phyloP scores from a whole-genome alignment of 2,113 vertebrate genomes.

The Excalfactoria chinensis region DNA sequence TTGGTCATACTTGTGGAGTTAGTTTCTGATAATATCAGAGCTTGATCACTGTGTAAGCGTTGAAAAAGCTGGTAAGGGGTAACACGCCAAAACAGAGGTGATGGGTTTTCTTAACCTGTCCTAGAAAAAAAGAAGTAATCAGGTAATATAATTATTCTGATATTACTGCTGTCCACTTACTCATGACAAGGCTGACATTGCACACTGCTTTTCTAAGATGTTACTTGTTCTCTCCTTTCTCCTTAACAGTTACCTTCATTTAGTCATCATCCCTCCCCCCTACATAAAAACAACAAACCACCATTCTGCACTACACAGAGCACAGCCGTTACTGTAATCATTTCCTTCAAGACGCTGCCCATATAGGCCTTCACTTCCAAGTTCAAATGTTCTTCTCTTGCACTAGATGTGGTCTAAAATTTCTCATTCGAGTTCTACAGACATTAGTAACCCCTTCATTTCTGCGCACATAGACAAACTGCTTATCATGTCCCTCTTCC shows the following conservation, averaged over 20 bases:
- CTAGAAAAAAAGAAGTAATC: not conserved
- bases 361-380: not conserved
- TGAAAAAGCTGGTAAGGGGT: not conserved
- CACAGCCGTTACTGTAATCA: not conserved
- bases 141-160: not conserved
- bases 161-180: not conserved
- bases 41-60: not conserved
- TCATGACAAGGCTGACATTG: not conserved
- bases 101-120: not conserved
- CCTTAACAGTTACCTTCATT: not conserved
- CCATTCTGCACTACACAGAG: not conserved
- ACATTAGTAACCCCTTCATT: not conserved
- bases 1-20: not conserved
- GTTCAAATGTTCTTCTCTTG: not conserved
- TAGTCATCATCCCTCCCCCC: not conserved
- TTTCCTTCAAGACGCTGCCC: not conserved
- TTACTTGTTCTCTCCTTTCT: not conserved
- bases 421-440: not conserved
- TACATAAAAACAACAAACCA: rapidly evolving
- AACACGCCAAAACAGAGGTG: not conserved
- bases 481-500: not conserved
- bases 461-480: not conserved
- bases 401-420: not conserved
- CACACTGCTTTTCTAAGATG: not conserved
- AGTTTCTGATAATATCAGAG: not conserved